Evolutionary conservation across 1,140 invertebrate genomes (phyloP).

Genomic region (Manduca sexta): DNA sequence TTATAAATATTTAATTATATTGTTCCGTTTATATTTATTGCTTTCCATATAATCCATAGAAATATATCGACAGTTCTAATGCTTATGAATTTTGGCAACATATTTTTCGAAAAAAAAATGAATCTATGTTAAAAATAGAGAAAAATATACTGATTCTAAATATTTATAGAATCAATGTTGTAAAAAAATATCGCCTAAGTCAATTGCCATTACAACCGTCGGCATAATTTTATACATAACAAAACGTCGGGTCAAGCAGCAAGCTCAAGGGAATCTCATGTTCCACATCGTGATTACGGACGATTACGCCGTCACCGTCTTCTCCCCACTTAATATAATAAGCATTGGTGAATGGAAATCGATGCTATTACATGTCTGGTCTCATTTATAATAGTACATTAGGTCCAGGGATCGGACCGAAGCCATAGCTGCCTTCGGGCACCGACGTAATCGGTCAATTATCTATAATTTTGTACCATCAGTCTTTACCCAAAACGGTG

Average conservation of each 20-base stretch:
- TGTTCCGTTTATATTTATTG: too few species aligned
- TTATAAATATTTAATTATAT: too few species aligned
- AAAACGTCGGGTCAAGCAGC: slow-evolving; percentile 2
- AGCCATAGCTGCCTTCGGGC: slow-evolving; percentile 47
- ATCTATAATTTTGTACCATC: slow-evolving; percentile 70
- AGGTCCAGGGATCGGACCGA: slow-evolving; percentile 23
- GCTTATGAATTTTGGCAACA: too few species aligned
- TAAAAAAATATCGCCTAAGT: too few species aligned
- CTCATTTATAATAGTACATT: slow-evolving; percentile 66
- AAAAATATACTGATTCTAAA: too few species aligned
- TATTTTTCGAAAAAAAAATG: too few species aligned
- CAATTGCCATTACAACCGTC: too few species aligned
- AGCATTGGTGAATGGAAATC: slow-evolving; percentile 63
- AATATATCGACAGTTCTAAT: too few species aligned
- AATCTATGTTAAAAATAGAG: too few species aligned
- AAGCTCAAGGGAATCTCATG: background rate
- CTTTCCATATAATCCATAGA: too few species aligned
- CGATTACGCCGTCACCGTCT: slow-evolving; percentile 63
- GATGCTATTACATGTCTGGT: slow-evolving; percentile 66
- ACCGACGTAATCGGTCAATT: slow-evolving; percentile 61
- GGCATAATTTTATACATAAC: slow-evolving; percentile 13
- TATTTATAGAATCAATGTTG: too few species aligned
- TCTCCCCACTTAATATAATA: slow-evolving; percentile 69
- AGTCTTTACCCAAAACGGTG: slow-evolving; percentile 57
- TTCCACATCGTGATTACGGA: slow-evolving; percentile 49